Percentiles rank a stretch among this genome's conserved stretches.
Evolutionary conservation across 2,797 vertebrate genomes (phyloP).

Genomic region (Craterocephalus amniculus): DNA sequence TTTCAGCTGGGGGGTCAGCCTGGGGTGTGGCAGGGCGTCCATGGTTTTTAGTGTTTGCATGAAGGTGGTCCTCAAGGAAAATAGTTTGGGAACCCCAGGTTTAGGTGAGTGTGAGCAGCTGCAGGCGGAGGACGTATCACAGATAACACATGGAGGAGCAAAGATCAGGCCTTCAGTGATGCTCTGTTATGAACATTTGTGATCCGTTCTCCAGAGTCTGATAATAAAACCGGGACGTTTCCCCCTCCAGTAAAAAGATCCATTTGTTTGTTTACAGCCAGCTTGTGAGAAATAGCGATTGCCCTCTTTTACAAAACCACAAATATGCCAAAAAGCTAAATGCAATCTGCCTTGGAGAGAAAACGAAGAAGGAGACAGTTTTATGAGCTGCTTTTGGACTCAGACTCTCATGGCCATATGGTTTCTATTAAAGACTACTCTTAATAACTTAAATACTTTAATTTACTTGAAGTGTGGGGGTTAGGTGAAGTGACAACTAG

Average conservation of each 20-base stretch:
- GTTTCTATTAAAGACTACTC: constrained; percentile 63
- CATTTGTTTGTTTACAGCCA: constrained; percentile 37
- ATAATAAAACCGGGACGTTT: constrained; percentile 17
- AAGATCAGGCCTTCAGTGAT: background rate
- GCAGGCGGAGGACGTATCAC: background rate
- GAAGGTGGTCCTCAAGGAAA: too few species aligned
- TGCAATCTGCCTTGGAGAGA: constrained; percentile 15
- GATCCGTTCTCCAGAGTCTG: background rate
- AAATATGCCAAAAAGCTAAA: constrained; percentile 50
- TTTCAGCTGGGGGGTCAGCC: too few species aligned
- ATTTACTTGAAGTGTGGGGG: constrained; percentile 13
- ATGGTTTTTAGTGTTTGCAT: too few species aligned
- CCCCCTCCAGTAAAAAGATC: constrained; percentile 14
- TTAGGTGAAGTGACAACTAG: constrained; percentile 5
- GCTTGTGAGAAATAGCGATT: constrained; percentile 44
- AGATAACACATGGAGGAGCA: background rate
- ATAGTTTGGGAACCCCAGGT: too few species aligned
- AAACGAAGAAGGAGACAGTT: constrained; percentile 53
- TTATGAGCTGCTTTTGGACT: constrained; percentile 69
- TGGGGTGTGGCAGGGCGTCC: too few species aligned
- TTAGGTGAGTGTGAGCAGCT: constrained; percentile 12
- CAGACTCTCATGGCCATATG: constrained; percentile 54
- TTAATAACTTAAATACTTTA: constrained; percentile 55
- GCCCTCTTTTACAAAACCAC: constrained; percentile 41
- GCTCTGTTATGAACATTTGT: background rate